A percentile compares a stretch with the other conserved stretches of the same genome.
Conservation (phyloP, 2,113 vertebrate species). For the Pseudolaguvia tuberculata region DNA sequence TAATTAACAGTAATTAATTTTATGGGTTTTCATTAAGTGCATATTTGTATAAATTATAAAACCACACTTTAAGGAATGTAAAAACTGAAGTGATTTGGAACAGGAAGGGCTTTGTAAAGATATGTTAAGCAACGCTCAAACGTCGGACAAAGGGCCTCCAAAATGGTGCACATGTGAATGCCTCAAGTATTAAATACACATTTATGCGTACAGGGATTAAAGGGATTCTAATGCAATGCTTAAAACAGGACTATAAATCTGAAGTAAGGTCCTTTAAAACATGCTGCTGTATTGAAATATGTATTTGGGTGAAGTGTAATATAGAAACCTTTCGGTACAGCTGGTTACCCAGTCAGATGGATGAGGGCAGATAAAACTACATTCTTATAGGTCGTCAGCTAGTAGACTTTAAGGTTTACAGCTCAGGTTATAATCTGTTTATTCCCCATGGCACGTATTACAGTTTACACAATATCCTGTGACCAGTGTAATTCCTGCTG, state of each 20-base stretch:
- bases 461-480: neutral
- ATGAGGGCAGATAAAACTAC: neutral
- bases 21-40: too few relatives aligned
- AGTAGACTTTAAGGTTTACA: neutral
- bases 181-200: too few relatives aligned
- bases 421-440: neutral
- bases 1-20: too few relatives aligned
- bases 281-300: neutral
- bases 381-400: neutral
- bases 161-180: too few relatives aligned
- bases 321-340: neutral
- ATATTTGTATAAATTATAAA: too few relatives aligned
- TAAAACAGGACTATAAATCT: constrained; percentile 21
- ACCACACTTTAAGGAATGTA: too few relatives aligned
- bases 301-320: neutral
- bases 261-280: neutral
- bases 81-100: too few relatives aligned
- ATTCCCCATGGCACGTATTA: neutral
- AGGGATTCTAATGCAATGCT: neutral
- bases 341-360: neutral
- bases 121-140: too few relatives aligned
- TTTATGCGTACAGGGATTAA: too few relatives aligned
- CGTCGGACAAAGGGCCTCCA: too few relatives aligned
- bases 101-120: too few relatives aligned
- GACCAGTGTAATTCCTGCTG: neutral